Evolutionary conservation across 2,113 vertebrate genomes (phyloP).

Genomic region (Thryonomys swinderianus): DNA sequence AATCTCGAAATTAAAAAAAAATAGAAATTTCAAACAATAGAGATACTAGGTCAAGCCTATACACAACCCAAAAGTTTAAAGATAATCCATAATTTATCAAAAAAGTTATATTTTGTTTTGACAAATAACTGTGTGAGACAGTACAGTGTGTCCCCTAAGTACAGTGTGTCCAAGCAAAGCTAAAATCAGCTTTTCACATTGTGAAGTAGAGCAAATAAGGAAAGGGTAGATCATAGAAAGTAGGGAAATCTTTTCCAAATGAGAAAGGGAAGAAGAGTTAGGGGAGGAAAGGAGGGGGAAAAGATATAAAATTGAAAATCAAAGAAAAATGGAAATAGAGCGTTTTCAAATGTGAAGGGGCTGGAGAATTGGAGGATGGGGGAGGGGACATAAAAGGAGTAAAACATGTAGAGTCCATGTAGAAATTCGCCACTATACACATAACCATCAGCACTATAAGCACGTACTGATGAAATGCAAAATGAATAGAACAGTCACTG

Average conservation of each 20-base stretch:
- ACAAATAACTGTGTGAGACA: not conserved
- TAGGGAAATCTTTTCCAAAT: not conserved
- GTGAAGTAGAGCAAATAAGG: not conserved
- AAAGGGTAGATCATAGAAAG: not conserved
- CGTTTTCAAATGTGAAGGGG: not conserved
- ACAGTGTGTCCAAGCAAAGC: not conserved
- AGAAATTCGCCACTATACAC: not conserved
- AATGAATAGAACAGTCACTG: not conserved
- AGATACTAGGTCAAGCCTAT: not conserved
- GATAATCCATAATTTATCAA: conserved; percentile 24
- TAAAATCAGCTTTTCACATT: not conserved
- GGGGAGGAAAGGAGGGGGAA: not conserved
- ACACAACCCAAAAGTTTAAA: not conserved
- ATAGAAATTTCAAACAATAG: not conserved
- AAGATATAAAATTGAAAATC: not conserved
- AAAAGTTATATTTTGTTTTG: not conserved
- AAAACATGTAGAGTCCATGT: not conserved
- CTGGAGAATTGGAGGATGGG: not conserved
- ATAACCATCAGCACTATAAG: not conserved
- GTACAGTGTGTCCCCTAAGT: not conserved
- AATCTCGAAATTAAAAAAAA: not conserved
- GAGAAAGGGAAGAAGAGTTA: not conserved
- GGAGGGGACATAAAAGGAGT: not conserved
- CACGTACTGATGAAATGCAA: not conserved
- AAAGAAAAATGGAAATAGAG: not conserved